phyloP scores from a whole-genome alignment of 2,797 vertebrate genomes.

The Typhlichthys subterraneus region DNA sequence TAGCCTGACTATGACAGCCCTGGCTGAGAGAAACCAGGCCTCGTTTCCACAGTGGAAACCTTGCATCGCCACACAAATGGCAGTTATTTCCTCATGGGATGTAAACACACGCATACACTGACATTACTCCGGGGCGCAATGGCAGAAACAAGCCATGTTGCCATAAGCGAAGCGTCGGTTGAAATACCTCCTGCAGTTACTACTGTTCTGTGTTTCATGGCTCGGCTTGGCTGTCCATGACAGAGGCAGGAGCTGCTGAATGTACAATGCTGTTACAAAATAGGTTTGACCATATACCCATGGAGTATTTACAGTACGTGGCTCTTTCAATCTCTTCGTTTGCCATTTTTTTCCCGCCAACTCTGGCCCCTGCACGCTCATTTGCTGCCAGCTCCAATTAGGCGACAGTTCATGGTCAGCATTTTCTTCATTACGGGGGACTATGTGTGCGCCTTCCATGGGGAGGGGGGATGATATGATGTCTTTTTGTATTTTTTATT shows the following conservation, averaged over 20 bases:
- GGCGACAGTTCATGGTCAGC: conserved; percentile 14
- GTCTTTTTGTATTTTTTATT: conserved; percentile 6
- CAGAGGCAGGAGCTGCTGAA: conserved; percentile 17
- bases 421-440: conserved; percentile 22
- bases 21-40: neutral
- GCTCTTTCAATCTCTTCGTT: conserved; percentile 46
- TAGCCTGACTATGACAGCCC: neutral
- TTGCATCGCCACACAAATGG: neutral
- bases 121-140: neutral
- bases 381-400: conserved; percentile 46
- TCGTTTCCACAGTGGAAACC: conserved; percentile 1
- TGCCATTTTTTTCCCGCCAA: conserved; percentile 20
- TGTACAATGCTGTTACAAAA: conserved; percentile 32
- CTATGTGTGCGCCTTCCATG: conserved; percentile 3
- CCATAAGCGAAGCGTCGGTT: neutral
- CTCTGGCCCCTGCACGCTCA: conserved; percentile 23
- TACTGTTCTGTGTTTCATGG: conserved; percentile 5
- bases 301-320: conserved; percentile 26
- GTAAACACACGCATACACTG: neutral
- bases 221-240: neutral
- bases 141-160: neutral
- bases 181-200: neutral
- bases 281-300: conserved; percentile 37
- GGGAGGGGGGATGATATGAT: neutral
- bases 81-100: neutral